phyloP scores from a whole-genome alignment of 2,113 vertebrate genomes.

The Gallinago media region DNA sequence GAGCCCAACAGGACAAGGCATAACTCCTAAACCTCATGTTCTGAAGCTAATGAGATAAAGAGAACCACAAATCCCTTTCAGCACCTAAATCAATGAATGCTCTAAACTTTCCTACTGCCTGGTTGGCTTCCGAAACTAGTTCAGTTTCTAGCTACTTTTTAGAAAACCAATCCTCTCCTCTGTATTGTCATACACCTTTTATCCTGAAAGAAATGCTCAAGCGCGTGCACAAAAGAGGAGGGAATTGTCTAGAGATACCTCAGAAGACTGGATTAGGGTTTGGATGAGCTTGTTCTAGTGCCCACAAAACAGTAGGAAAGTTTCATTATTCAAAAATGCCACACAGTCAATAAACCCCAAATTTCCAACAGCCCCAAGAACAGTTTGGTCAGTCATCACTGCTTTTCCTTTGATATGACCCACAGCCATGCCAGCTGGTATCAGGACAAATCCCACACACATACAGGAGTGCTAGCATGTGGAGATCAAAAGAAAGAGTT shows the following conservation, averaged over 20 bases:
- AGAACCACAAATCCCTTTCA: background rate
- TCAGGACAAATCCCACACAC: background rate
- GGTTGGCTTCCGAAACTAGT: background rate
- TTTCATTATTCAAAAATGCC: background rate
- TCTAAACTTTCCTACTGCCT: background rate
- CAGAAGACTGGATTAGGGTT: background rate
- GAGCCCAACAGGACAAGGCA: background rate
- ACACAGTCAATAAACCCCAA: background rate
- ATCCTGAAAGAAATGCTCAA: background rate
- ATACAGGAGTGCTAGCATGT: background rate
- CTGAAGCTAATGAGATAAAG: background rate
- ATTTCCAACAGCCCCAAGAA: background rate
- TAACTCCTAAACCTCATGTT: rapidly evolving
- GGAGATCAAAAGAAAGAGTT: background rate
- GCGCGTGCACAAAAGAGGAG: background rate
- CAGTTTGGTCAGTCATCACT: background rate
- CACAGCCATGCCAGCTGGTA: background rate
- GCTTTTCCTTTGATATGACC: background rate
- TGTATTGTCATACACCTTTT: background rate
- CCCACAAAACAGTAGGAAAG: background rate
- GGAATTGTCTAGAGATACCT: background rate
- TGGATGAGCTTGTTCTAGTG: background rate
- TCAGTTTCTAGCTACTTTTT: background rate
- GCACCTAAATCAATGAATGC: background rate
- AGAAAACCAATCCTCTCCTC: background rate